Percentiles rank a stretch among this genome's conserved stretches.
Evolutionary conservation across 2,797 vertebrate genomes (phyloP).

Genomic region (Aplochiton taeniatus): DNA sequence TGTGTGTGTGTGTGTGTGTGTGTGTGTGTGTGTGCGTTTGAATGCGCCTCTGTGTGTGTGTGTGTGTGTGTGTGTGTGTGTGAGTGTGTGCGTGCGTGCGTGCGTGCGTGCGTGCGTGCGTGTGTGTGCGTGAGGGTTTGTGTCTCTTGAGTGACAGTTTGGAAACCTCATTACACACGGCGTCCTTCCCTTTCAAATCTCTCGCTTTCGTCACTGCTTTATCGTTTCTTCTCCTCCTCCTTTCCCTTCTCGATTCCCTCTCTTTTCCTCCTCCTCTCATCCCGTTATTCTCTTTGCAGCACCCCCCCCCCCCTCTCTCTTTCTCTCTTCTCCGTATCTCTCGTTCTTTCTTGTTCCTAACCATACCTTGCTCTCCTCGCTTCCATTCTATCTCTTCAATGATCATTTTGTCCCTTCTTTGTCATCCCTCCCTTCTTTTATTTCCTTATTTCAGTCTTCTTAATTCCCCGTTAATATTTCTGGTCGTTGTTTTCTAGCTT

Average conservation of each 20-base stretch:
- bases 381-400: too few relatives aligned
- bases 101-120: too few relatives aligned
- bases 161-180: slow-evolving; percentile 40
- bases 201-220: slow-evolving; percentile 14
- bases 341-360: background rate
- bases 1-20: slow-evolving; percentile 33
- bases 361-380: background rate
- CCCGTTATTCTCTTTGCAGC: background rate
- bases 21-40: slow-evolving; percentile 23
- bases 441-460: too few relatives aligned
- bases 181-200: slow-evolving; percentile 27
- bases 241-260: background rate
- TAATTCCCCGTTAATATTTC: too few relatives aligned
- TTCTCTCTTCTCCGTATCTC: background rate
- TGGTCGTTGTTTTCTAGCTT: too few relatives aligned
- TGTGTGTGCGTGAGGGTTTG: slow-evolving; percentile 23
- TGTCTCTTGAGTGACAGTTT: slow-evolving; percentile 33
- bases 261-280: background rate
- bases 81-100: background rate
- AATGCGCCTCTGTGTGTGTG: slow-evolving; percentile 20
- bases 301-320: background rate
- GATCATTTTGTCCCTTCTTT: background rate
- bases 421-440: background rate
- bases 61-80: background rate
- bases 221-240: background rate